Conservation (phyloP, 2,888 invertebrate species). For the Drosophila gaucha region DNA sequence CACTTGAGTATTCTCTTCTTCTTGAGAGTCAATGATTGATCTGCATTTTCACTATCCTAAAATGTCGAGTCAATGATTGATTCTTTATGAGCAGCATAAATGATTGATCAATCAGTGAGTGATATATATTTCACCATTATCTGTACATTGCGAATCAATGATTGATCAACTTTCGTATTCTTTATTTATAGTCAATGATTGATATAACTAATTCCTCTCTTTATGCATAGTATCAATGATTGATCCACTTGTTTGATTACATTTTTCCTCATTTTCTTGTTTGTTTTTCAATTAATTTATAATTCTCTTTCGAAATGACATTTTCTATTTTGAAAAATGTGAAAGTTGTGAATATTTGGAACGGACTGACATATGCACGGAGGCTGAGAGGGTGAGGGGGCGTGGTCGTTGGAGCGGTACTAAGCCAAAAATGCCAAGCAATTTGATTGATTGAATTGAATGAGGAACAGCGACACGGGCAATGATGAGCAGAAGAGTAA, state of each 20-base stretch:
- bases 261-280: not conserved
- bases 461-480: constrained; percentile 42
- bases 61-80: too few species aligned
- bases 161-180: too few species aligned
- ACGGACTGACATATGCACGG: constrained; percentile 5
- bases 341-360: constrained; percentile 1
- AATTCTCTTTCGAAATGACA: not conserved
- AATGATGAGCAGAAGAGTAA: constrained; percentile 23
- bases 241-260: not conserved
- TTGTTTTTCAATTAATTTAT: not conserved
- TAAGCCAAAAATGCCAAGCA: constrained; percentile 52
- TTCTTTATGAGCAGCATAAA: too few species aligned
- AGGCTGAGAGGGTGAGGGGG: not conserved
- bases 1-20: not conserved
- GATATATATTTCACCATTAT: too few species aligned
- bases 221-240: not conserved
- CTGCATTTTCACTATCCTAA: too few species aligned
- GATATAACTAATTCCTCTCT: not conserved
- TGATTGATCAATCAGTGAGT: constrained; percentile 5
- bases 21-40: too few species aligned
- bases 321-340: not conserved
- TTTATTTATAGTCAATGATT: too few species aligned
- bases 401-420: constrained; percentile 1
- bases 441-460: constrained; percentile 76
- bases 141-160: too few species aligned